Base-by-base conservation (phyloP, 1,140 invertebrate species). In the Drosophila paulistorum region DNA sequence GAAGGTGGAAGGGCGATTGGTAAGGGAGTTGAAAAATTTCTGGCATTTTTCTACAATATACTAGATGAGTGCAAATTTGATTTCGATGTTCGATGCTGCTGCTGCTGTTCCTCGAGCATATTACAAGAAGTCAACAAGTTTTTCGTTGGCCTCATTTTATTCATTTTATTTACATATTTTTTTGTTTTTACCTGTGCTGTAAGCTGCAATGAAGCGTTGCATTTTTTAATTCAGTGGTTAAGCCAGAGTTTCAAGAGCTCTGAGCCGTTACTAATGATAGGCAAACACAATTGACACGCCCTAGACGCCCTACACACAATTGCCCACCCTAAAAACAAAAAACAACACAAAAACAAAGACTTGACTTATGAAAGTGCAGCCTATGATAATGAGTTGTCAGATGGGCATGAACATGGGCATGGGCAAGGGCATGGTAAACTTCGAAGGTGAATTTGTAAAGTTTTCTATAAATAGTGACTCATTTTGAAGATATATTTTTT, bases 201-300 rank as follows among this genome's bases (percentile, higher is more conserved):
- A 62, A 23, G 64, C 37, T 59, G 20, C 73, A 77, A 64, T 79
- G 20, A 67, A 71, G 77, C 74, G 51, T 78, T 71, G 71, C 67
- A 74, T 42, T 74, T 74, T 74, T 58, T 58, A 55, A 30, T 65
- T 75, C 62, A 68, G 48, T 55, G 59, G 59, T n/a, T 23, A 60
- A 66, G 48, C 11, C 48, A 35, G 5, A 42, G 71, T 74, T 65
- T 66, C 72, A 65, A 70, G 58, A 57, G 61, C 80, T 66, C 68
- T 78, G 41, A 74, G 71, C 71, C 68, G 58, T 73, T 54, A 85
- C 75, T 86, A 79, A 85, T 86, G 71, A 86, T 39, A 57, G 66
- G 26, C 60, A 79, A 85, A 81, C 60, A 78, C 37, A 54, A 48
- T 30, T 67, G 68, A 45, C 72, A 73, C 76, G 64, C 45, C 45